These are phyloP conservation scores for Globia sparganii DNA, from an alignment of 2,888 invertebrate species.

Conservation along the genomic window DNA sequence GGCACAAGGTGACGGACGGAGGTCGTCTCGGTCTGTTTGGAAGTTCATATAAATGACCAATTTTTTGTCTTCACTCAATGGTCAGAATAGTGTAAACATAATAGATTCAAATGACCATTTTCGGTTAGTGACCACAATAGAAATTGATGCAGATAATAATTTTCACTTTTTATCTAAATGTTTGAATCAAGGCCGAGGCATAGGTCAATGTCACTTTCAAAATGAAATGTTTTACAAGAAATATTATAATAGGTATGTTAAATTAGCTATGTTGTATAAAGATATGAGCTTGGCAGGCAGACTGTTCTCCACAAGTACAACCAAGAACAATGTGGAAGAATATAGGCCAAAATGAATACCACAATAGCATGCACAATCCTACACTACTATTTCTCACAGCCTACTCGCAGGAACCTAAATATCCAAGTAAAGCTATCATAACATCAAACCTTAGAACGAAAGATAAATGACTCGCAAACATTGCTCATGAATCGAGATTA, in stretches of 20 bases:
- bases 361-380: slow-evolving; percentile 40
- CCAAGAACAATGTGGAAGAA: slow-evolving; percentile 14
- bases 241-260: neutral
- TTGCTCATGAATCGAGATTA: slow-evolving; percentile 55
- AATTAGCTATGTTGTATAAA: neutral
- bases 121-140: slow-evolving; percentile 40
- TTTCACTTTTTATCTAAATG: slow-evolving; percentile 15
- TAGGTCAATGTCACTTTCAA: slow-evolving; percentile 32
- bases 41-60: slow-evolving; percentile 60
- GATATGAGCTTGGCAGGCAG: neutral
- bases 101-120: slow-evolving; percentile 38
- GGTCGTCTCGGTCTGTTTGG: slow-evolving; percentile 74
- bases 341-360: slow-evolving; percentile 26
- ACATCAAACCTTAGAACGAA: slow-evolving; percentile 44
- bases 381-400: slow-evolving; percentile 49
- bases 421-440: slow-evolving; percentile 50
- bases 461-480: slow-evolving; percentile 32
- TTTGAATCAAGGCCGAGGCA: slow-evolving; percentile 22
- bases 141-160: slow-evolving; percentile 40
- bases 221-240: neutral
- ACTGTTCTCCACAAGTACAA: neutral
- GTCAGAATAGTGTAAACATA: slow-evolving; percentile 60
- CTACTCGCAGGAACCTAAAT: slow-evolving; percentile 50
- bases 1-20: slow-evolving; percentile 68
- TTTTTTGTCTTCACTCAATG: slow-evolving; percentile 62